phyloP scores from a whole-genome alignment of 1,140 invertebrate genomes.

The Drosophila truncata region DNA sequence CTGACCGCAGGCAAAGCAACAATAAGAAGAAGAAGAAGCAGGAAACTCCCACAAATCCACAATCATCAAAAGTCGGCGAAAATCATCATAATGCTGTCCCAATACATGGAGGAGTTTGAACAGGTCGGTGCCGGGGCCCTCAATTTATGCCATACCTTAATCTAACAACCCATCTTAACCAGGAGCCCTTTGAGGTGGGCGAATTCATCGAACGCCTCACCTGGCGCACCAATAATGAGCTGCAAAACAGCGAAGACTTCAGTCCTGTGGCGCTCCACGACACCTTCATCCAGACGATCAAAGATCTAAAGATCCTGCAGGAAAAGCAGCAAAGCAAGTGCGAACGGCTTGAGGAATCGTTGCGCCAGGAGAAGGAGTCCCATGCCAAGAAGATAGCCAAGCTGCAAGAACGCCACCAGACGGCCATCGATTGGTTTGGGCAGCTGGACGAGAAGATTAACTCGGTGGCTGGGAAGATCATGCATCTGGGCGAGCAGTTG shows the following conservation, averaged over 20 bases:
- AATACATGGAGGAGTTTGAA: constrained; percentile 93
- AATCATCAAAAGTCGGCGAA: constrained; percentile 30
- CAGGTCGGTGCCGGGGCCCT: constrained; percentile 86
- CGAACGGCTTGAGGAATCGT: constrained; percentile 92
- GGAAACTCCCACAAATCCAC: constrained; percentile 58
- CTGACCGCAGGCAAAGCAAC: constrained; percentile 21
- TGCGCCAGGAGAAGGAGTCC: constrained; percentile 94
- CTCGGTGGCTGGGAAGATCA: constrained; percentile 97
- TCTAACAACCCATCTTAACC: background rate
- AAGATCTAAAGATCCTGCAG: constrained; percentile 91
- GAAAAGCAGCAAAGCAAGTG: constrained; percentile 95
- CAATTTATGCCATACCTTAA: background rate
- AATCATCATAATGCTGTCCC: constrained; percentile 90
- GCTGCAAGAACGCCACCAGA: constrained; percentile 93
- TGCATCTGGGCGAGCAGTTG: constrained; percentile 98
- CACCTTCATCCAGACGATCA: constrained; percentile 96
- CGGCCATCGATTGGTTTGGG: constrained; percentile 94
- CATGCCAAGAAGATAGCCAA: constrained; percentile 93
- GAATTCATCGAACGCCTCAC: constrained; percentile 99
- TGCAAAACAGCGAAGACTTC: constrained; percentile 89
- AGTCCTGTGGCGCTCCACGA: constrained; percentile 93
- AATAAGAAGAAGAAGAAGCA: constrained; percentile 35
- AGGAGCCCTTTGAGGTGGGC: constrained; percentile 98
- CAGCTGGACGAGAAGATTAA: constrained; percentile 98
- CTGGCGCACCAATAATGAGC: constrained; percentile 95